These are phyloP conservation scores for Scaptomyza cyrtandrae DNA, from an alignment of 2,888 invertebrate species.

Conservation along the genomic window DNA sequence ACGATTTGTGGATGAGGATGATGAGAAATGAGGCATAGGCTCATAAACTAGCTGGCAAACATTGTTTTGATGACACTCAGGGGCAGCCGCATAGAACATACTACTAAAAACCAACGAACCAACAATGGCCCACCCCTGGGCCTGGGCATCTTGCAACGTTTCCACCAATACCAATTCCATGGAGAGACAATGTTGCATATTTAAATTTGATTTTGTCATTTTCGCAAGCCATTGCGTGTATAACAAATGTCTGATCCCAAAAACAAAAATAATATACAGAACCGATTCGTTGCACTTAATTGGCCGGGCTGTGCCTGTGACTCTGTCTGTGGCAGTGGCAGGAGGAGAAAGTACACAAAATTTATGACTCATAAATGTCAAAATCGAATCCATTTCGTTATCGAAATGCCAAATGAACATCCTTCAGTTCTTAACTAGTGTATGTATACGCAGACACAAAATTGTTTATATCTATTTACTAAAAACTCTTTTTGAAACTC, in stretches of 20 bases:
- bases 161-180: background rate
- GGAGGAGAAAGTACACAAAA: slow-evolving; percentile 68
- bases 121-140: slow-evolving; percentile 52
- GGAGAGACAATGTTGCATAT: slow-evolving; percentile 50
- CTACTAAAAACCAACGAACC: slow-evolving; percentile 4
- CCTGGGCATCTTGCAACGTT: too few species aligned
- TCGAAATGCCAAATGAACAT: slow-evolving; percentile 15
- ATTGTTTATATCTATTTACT: slow-evolving; percentile 56
- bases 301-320: slow-evolving; percentile 38
- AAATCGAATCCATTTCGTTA: slow-evolving; percentile 31
- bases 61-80: slow-evolving; percentile 79
- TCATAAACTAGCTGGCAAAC: slow-evolving; percentile 77
- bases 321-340: slow-evolving; percentile 11
- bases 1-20: slow-evolving; percentile 17
- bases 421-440: slow-evolving; percentile 10
- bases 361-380: slow-evolving; percentile 77
- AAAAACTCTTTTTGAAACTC: too few species aligned
- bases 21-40: slow-evolving; percentile 61
- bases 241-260: slow-evolving; percentile 54
- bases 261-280: background rate
- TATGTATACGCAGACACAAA: slow-evolving; percentile 15
- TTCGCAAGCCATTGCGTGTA: slow-evolving; percentile 58
- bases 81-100: slow-evolving; percentile 48
- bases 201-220: slow-evolving; percentile 49
- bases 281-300: slow-evolving; percentile 75